These are phyloP conservation scores for Lumbricus terrestris DNA, from an alignment of 2,888 invertebrate genomes.

Conservation along the genomic window DNA sequence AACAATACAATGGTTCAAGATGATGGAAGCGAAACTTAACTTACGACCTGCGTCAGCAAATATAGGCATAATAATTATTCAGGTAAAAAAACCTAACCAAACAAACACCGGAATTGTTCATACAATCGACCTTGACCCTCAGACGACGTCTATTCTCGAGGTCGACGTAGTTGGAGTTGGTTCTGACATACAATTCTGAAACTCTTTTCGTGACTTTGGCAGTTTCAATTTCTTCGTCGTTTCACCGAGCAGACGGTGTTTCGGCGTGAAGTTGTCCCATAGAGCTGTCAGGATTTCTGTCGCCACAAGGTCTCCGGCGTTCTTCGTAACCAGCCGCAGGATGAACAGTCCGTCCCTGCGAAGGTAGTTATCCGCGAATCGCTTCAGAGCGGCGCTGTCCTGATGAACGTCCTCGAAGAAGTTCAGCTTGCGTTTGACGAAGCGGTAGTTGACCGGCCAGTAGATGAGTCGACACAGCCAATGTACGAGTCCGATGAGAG, in stretches of 20 bases:
- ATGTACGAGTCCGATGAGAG: slow-evolving; percentile 46
- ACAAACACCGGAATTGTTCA: not conserved
- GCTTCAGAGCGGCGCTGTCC: slow-evolving; percentile 43
- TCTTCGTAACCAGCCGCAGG: slow-evolving; percentile 53
- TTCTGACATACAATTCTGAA: not conserved
- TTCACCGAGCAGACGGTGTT: slow-evolving; percentile 25
- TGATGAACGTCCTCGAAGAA: slow-evolving; percentile 39
- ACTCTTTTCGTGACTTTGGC: not conserved
- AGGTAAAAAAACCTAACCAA: too few relatives aligned
- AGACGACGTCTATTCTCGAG: not conserved
- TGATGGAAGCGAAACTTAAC: not conserved
- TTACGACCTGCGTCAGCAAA: too few relatives aligned
- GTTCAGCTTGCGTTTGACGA: slow-evolving; percentile 34
- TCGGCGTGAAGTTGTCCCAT: slow-evolving; percentile 49
- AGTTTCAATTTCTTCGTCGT: slow-evolving; percentile 43
- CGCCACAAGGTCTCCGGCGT: slow-evolving; percentile 53
- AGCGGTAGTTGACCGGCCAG: slow-evolving; percentile 30
- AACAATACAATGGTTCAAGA: not conserved
- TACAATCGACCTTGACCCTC: not conserved
- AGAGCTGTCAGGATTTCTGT: slow-evolving; percentile 47
- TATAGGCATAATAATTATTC: too few relatives aligned
- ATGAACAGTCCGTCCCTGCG: slow-evolving; percentile 55
- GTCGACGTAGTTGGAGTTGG: not conserved
- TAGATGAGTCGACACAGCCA: slow-evolving; percentile 49
- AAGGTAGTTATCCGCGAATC: slow-evolving; percentile 50